phyloP scores from a whole-genome alignment of 2,113 vertebrate species.

The Ictidomys tridecemlineatus region DNA sequence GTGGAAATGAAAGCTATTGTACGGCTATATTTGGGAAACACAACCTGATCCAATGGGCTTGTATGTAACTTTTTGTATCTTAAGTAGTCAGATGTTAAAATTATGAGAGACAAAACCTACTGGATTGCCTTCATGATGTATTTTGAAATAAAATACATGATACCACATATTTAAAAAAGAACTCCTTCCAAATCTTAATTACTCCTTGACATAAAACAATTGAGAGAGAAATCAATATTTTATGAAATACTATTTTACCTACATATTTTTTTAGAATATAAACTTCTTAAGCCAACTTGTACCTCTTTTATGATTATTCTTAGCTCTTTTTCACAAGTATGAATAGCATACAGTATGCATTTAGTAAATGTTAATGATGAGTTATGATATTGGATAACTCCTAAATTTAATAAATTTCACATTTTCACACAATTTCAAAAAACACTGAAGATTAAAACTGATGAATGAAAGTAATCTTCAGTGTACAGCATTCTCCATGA shows the following conservation, averaged over 20 bases:
- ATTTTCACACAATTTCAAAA: slow-evolving; percentile 15
- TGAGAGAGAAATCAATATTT: neutral
- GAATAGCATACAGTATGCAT: neutral
- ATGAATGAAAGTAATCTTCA: slow-evolving; percentile 1
- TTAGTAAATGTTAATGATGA: neutral
- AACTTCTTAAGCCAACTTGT: neutral
- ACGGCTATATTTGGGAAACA: neutral
- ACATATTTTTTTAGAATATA: neutral
- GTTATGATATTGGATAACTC: neutral
- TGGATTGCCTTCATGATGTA: neutral
- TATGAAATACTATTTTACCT: neutral
- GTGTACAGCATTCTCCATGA: neutral
- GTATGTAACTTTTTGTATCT: neutral
- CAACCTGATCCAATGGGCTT: neutral
- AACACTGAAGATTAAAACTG: neutral
- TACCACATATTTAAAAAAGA: neutral
- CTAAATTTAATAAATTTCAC: neutral
- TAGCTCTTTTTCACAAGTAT: neutral
- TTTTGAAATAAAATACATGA: neutral
- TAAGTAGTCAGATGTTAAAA: neutral
- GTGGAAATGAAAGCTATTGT: neutral
- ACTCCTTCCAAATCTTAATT: neutral
- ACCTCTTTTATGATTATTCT: neutral
- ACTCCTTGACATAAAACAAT: neutral
- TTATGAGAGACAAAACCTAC: neutral